Base-by-base conservation (phyloP, 2,888 invertebrate species). In the Osedax fenrisi region DNA sequence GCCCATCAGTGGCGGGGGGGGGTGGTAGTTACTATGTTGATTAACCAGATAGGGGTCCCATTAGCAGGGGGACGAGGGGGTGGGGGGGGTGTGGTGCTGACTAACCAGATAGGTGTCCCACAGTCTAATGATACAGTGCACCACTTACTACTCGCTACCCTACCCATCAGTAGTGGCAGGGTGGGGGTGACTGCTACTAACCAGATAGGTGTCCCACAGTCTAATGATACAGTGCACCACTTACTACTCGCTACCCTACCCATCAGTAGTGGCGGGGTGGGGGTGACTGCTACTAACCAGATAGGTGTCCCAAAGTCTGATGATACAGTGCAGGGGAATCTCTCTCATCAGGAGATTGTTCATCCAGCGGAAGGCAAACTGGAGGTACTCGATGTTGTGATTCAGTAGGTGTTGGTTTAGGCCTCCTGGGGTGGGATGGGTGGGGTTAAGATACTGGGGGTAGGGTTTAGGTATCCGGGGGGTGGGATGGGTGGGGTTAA, bases 301-400 rank as follows among this genome's bases (percentile, higher is more conserved):
- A 87, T 98, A 98, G 1, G 98, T 98, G 86, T 99, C 98, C 98
- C 98, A 99, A 23, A 99, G 87, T 67, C 98, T 88, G 79, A 98
- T 95, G 73, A 95, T 94, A 85, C 97, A 98, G 69, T 92, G 89
- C 21, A 99, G 88, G 2, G 98, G 98, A 79, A 98, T 89, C 87
- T 98, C 98, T 78, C 98, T 87, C 80, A 98, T 98, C 76, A 99
- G 88, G 74, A 99, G 88, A 87, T 99, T 99, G 86, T 99, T 99
- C 92, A 99, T 94, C 98, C 98, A 99, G 21, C 98, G 90, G 87
- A 99, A 98, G 0, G 97, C 93, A 86, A 98, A 99, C 86, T 98
- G 97, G 66, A 99, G 88, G 86, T 96, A 99, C 86, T 98, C 96
- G 3, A 99, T 93, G 75, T 92, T 92, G 83, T 98, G 94, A 41